These are phyloP conservation scores for Drosophila basisetae DNA, from an alignment of 2,888 invertebrate species.

Conservation along the genomic window DNA sequence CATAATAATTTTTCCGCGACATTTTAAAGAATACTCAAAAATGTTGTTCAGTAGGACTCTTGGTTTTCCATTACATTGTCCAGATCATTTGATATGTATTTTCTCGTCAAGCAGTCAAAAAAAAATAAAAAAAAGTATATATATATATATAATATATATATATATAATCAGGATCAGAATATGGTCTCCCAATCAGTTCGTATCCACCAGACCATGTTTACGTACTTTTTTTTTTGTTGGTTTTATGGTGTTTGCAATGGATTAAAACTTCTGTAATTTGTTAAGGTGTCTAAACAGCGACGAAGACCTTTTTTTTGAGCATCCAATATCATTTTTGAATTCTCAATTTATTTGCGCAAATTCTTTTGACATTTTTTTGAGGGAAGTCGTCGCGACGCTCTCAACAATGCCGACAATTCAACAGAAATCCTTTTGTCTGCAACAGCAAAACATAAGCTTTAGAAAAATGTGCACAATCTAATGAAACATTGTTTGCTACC, in stretches of 20 bases:
- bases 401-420: conserved; percentile 35
- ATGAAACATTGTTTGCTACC: conserved; percentile 45
- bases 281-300: conserved; percentile 38
- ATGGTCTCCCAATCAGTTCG: not conserved
- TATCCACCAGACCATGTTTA: not conserved
- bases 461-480: conserved; percentile 37
- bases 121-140: too few species aligned
- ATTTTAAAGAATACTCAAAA: not conserved
- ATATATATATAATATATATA: not conserved
- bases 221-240: not conserved
- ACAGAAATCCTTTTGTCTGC: conserved; percentile 12
- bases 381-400: conserved; percentile 32
- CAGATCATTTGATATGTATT: too few species aligned
- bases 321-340: conserved; percentile 50
- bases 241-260: not conserved
- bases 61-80: too few species aligned
- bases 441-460: conserved; percentile 1
- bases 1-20: not conserved
- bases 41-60: not conserved
- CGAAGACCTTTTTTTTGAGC: conserved; percentile 5
- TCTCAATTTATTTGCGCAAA: conserved; percentile 61
- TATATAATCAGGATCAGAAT: not conserved
- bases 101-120: too few species aligned
- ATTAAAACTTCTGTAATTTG: conserved; percentile 45
- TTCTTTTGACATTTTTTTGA: conserved; percentile 48